Evolutionary conservation across 2,888 invertebrate species (phyloP).

Genomic region (Sinopyrophorus schimmeli): DNA sequence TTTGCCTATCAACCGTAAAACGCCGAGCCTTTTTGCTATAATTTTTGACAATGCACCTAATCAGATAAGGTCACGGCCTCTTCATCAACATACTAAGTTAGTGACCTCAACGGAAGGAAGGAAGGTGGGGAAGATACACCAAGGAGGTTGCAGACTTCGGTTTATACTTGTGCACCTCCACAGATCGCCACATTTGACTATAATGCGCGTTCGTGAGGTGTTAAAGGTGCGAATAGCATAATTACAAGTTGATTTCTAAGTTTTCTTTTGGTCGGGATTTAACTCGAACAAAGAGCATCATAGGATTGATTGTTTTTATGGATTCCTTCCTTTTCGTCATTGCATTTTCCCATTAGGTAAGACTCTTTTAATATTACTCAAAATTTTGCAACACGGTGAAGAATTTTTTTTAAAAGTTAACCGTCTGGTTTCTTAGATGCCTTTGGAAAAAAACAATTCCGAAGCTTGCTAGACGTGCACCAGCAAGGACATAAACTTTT

Average conservation of each 20-base stretch:
- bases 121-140: conserved; percentile 44
- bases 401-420: no score
- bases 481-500: no score
- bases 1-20: no score
- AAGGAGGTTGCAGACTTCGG: conserved; percentile 30
- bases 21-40: not conserved
- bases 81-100: conserved; percentile 44
- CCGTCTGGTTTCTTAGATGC: no score
- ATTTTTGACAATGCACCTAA: not conserved
- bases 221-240: conserved; percentile 33
- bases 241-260: conserved; percentile 31
- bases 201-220: conserved; percentile 27
- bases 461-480: no score
- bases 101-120: conserved; percentile 51
- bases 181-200: conserved; percentile 23
- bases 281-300: not conserved
- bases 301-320: conserved; percentile 29
- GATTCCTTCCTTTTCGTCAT: conserved; percentile 20
- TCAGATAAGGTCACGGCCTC: conserved; percentile 46
- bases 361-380: no score
- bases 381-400: no score
- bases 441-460: no score
- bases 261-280: conserved; percentile 15
- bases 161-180: conserved; percentile 33
- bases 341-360: no score